A percentile compares a stretch with the other conserved stretches of the same genome.
Conservation (phyloP, 2,113 vertebrate species). For the Amphiprion percula region DNA sequence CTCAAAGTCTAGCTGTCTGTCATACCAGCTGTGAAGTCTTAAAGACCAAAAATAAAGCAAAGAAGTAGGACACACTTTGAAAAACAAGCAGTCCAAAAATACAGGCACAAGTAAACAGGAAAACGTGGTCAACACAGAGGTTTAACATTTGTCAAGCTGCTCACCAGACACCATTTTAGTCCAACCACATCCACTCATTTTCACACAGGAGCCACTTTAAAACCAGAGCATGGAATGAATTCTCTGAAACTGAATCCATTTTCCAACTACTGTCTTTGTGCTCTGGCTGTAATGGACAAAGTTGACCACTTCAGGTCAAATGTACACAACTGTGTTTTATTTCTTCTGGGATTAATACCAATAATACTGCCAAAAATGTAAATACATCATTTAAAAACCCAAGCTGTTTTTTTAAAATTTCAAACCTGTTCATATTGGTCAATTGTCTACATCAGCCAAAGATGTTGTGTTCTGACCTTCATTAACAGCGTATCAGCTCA, state of each 20-base stretch:
- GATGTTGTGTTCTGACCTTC: not conserved
- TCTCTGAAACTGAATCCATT: slow-evolving; percentile 6
- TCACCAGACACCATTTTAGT: slow-evolving; percentile 68
- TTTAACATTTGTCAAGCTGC: slow-evolving; percentile 55
- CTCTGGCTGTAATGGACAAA: not conserved
- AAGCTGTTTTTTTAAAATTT: not conserved
- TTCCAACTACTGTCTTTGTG: slow-evolving; percentile 1
- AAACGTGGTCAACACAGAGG: slow-evolving; percentile 63
- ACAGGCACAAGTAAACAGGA: slow-evolving; percentile 66
- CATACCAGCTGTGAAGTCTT: slow-evolving; percentile 10
- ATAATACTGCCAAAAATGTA: not conserved
- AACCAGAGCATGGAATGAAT: slow-evolving; percentile 45
- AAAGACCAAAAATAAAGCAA: slow-evolving; percentile 36
- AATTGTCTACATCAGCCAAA: not conserved
- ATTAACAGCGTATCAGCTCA: slow-evolving; percentile 46
- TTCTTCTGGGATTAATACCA: not conserved
- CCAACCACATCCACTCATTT: slow-evolving; percentile 74
- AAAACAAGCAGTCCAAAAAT: slow-evolving; percentile 66
- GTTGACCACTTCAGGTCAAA: not conserved
- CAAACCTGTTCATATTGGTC: not conserved
- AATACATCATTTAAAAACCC: not conserved
- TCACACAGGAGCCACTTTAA: slow-evolving; percentile 42
- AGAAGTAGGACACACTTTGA: slow-evolving; percentile 42
- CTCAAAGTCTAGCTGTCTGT: slow-evolving; percentile 36
- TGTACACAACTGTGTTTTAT: not conserved